Conservation (phyloP, 2,113 vertebrate genomes). For the Python bivittatus region DNA sequence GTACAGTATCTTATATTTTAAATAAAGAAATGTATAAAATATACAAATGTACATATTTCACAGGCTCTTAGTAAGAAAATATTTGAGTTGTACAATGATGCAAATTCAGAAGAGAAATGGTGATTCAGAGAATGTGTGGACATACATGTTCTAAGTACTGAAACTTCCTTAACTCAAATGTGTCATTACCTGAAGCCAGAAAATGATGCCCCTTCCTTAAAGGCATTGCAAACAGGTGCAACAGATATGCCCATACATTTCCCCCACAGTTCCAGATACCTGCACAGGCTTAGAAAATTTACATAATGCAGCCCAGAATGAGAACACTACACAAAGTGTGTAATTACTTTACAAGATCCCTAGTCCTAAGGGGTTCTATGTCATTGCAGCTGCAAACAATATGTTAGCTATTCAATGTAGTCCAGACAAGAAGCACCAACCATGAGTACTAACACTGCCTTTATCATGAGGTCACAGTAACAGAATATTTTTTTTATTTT, state of each 20-base stretch:
- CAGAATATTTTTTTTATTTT: too few relatives aligned
- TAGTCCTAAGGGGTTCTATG: background rate
- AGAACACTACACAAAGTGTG: background rate
- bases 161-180: background rate
- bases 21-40: background rate
- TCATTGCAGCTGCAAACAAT: background rate
- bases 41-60: background rate
- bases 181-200: background rate
- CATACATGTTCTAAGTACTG: background rate
- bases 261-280: background rate
- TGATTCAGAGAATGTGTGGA: background rate
- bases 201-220: background rate
- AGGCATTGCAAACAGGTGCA: background rate
- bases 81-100: background rate
- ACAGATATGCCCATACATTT: background rate
- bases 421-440: background rate
- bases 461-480: background rate
- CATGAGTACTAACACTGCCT: background rate
- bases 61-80: background rate
- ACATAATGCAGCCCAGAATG: background rate
- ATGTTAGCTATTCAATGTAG: background rate
- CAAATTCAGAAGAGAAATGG: background rate
- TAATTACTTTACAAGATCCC: background rate
- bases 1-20: background rate
- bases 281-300: background rate